Evolutionary conservation across 2,888 invertebrate species (phyloP), one percentile per base, ranked within the genome.

Genomic region (Cosmia trapezina): DNA sequence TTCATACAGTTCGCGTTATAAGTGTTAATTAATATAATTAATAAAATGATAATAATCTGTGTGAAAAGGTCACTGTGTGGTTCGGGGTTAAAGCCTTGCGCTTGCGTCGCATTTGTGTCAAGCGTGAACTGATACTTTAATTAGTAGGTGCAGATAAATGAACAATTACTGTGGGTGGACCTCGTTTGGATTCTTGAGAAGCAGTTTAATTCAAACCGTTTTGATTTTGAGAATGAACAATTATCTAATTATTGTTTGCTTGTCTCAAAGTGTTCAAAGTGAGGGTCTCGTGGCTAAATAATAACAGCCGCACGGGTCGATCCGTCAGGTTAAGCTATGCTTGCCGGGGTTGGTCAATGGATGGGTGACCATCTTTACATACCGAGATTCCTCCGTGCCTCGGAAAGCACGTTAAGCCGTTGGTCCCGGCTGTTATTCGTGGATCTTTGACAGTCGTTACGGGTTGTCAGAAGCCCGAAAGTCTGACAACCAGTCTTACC

Each of bases 11-110:
- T 62, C 51, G 28, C 51, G 63, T 73, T 76, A 70, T 33, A 60
- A 66, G 60, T 80, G 64, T 78, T 83, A 84, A 87, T 89, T 89
- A 91, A 91, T 90, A 90, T 91, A 87, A 92, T 89, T 91, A 91
- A 88, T 87, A 87, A 85, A 88, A 88, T 88, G 90, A 88, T 88
- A 86, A 87, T 88, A 88, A 89, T 91, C 86, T 73, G 19, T 59
- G 82, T 73, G 85, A 88, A 91, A 90, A 94, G 94, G 94, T 92
- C 91, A 88, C 84, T 9, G 33, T 33, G 63, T 63, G 60, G 59
- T 59, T 63, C 59, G 47, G 62, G 49, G 53, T 12, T 47, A 51
- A 28, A 65, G 59, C 85, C 85, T 87, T 85, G 85, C 83, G 76
- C 73, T 78, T 85, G 86, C 80, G 47, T 56, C 65, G 78, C 47